Evolutionary conservation across 2,888 invertebrate genomes (phyloP).

Genomic region (Leptopilina myrica): DNA sequence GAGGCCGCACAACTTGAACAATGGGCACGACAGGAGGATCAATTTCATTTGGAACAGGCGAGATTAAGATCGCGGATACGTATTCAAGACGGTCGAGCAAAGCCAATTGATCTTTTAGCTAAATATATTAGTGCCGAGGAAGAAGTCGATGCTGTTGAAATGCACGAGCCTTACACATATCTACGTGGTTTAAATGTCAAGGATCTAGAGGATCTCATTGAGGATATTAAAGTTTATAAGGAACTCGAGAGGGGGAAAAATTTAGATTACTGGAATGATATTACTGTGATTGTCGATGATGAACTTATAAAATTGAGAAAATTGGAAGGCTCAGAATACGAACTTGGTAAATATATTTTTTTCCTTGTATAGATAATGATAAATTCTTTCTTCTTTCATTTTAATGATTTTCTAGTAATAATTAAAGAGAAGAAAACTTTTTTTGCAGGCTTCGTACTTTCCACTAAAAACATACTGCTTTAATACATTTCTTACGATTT

Average conservation of each 20-base stretch:
- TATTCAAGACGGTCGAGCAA: constrained; percentile 97
- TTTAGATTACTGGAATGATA: constrained; percentile 96
- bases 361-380: background rate
- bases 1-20: constrained; percentile 94
- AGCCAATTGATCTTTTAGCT: constrained; percentile 97
- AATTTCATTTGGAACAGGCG: constrained; percentile 98
- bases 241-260: constrained; percentile 94
- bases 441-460: too few species aligned
- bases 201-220: constrained; percentile 96
- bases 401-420: too few species aligned
- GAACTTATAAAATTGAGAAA: constrained; percentile 92
- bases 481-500: too few species aligned
- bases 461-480: too few species aligned
- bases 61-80: constrained; percentile 94
- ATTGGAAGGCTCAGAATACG: constrained; percentile 82
- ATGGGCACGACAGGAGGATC: constrained; percentile 98
- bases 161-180: constrained; percentile 98
- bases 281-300: constrained; percentile 95
- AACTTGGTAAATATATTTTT: constrained; percentile 74
- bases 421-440: too few species aligned
- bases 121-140: constrained; percentile 96
- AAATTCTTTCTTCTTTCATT: too few species aligned
- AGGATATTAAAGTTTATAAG: constrained; percentile 97
- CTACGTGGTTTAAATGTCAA: constrained; percentile 92
- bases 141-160: constrained; percentile 94